Evolutionary conservation across 2,797 vertebrate genomes (phyloP), one percentile per base, ranked within the genome.

Genomic region (Bufotes viridis): DNA sequence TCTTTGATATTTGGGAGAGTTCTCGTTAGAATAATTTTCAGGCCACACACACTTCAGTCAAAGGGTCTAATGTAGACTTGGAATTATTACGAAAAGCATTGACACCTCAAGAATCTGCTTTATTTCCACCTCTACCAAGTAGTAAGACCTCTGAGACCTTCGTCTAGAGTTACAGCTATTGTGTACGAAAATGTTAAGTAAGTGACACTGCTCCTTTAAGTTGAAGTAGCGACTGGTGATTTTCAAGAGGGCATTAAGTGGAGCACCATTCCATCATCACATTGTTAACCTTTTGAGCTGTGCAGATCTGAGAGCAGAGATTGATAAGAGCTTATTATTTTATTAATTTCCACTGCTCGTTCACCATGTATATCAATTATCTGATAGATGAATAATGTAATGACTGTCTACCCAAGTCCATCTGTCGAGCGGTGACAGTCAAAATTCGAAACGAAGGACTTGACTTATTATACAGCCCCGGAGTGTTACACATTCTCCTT

Each of bases 291-390:
- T 89, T 89, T 78, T 70, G 69, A 86, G 84, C 88, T 86, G 51
- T 82, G n/a, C 78, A 70, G 61, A 78, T 89, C 61, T 49, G 57
- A 18, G 58, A 87, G 88, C 81, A 83, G 53, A 87, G 88, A 87
- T 84, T 89, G 85, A 89, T 89, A 89, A 84, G 74, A 84, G 75
- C 84, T 80, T 89, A 87, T 89, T 89, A 84, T 87, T 87, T 89
- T 89, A 89, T 83, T 89, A 87, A 89, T 89, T 87, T 84, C 65
- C 75, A 70, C 65, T 81, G 57, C 81, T 80, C 18, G 63, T 84
- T 84, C 81, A 80, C 55, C 29, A 57, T 83, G 88, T 81, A 79
- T 87, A 89, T 89, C 88, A 87, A 87, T 87, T 87, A 89, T 84
- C 81, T 84, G 61, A 42, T 55, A 26, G 57, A 87, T 89, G 80